These are phyloP conservation scores for Falco concolor DNA, from an alignment of 2,797 vertebrate species.

Conservation along the genomic window DNA sequence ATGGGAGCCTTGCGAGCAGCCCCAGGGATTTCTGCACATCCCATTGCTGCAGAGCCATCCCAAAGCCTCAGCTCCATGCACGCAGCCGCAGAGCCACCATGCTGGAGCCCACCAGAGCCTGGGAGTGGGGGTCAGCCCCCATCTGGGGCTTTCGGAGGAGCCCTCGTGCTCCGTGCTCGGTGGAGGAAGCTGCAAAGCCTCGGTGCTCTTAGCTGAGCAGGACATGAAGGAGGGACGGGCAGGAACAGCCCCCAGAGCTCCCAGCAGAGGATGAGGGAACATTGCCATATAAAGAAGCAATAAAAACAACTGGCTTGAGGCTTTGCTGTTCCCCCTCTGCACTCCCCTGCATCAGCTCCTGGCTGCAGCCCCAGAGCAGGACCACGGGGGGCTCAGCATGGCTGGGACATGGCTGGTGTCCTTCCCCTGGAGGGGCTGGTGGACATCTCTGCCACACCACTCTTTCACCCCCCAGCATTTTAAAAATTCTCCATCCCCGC, in stretches of 20 bases:
- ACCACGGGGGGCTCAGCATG: fast-evolving
- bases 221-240: neutral
- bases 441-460: neutral
- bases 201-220: neutral
- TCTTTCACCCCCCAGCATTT: neutral
- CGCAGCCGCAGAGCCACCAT: neutral
- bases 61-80: neutral
- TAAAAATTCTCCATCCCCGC: neutral
- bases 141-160: neutral
- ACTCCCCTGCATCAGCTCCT: neutral
- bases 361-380: neutral
- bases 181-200: neutral
- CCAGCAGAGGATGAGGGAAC: neutral
- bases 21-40: neutral
- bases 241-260: neutral
- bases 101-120: neutral
- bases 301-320: neutral
- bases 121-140: neutral
- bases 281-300: neutral
- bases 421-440: neutral
- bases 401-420: neutral
- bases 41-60: neutral
- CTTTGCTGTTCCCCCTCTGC: neutral
- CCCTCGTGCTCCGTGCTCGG: neutral
- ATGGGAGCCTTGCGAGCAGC: neutral